Percentiles rank a stretch among this genome's conserved stretches.
phyloP scores from a whole-genome alignment of 2,797 vertebrate genomes.

The Xiphophorus birchmanni region DNA sequence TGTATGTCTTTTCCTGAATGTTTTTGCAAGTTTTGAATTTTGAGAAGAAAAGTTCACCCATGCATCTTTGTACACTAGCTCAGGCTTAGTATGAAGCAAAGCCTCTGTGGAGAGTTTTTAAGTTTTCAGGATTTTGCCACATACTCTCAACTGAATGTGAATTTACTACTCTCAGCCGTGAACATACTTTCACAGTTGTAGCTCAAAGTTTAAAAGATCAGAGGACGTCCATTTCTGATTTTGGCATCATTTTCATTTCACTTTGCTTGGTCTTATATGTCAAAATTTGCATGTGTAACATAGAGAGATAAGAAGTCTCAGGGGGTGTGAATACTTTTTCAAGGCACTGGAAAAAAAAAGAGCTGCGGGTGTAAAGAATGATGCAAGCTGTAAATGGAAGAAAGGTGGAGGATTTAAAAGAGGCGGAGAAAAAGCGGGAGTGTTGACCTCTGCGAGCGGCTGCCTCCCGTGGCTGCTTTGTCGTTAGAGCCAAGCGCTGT shows the following conservation, averaged over 20 bases:
- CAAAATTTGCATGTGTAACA: not conserved
- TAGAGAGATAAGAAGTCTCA: not conserved
- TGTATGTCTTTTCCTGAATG: not conserved
- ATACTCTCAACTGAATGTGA: not conserved
- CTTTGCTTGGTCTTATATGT: not conserved
- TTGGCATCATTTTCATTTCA: not conserved
- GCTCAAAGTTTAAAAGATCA: not conserved
- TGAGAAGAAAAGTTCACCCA: not conserved
- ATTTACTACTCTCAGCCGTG: not conserved
- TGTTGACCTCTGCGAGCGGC: conserved; percentile 65
- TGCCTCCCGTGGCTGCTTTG: conserved; percentile 69
- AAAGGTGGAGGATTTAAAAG: conserved; percentile 41
- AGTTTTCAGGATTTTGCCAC: not conserved
- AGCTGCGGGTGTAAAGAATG: conserved; percentile 7
- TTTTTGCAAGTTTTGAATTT: not conserved
- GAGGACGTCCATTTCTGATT: not conserved
- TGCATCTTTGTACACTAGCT: not conserved
- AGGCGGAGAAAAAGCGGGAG: conserved; percentile 36
- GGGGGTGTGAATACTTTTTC: not conserved
- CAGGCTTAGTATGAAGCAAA: not conserved
- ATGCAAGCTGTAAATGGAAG: conserved; percentile 36
- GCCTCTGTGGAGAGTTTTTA: not conserved
- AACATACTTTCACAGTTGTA: not conserved
- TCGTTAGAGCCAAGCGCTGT: conserved; percentile 69
- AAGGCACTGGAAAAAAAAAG: conserved; percentile 7